phyloP scores from a whole-genome alignment of 2,888 invertebrate genomes.

The Rhogogaster chlorosoma region DNA sequence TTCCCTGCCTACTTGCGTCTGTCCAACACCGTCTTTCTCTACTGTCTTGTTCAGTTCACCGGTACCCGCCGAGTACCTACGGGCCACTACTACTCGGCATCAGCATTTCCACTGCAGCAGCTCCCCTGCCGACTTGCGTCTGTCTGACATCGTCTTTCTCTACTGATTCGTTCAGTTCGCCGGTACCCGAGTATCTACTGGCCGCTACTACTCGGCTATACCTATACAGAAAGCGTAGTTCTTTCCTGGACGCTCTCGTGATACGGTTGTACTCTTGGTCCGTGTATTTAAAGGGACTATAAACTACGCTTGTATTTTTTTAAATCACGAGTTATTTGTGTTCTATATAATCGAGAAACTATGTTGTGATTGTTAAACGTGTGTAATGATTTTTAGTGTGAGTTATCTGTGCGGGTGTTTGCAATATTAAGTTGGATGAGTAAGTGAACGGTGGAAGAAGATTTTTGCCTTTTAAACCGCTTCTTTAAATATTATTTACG shows the following conservation, averaged over 20 bases:
- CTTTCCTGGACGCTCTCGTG: conserved; percentile 21
- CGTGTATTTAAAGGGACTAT: background rate
- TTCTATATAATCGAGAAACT: background rate
- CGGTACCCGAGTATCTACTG: background rate
- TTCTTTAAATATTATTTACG: background rate
- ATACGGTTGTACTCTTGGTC: conserved; percentile 3
- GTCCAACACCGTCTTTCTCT: background rate
- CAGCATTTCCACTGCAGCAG: background rate
- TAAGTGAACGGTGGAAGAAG: background rate
- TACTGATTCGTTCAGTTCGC: conserved; percentile 20
- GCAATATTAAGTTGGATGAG: background rate
- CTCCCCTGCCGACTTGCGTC: background rate
- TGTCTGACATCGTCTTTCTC: background rate
- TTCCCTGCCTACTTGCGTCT: background rate
- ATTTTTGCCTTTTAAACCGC: too few relatives aligned
- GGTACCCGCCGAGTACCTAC: background rate
- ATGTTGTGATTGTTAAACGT: background rate
- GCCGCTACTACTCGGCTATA: background rate
- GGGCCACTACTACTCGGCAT: too few relatives aligned
- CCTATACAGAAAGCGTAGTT: conserved; percentile 3
- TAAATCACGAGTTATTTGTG: background rate
- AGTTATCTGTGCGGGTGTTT: background rate
- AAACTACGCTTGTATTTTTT: too few relatives aligned
- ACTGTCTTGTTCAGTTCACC: conserved; percentile 24
- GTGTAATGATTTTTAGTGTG: background rate